Conservation (phyloP, 2,113 vertebrate species). For the Siphamia tubifer region DNA sequence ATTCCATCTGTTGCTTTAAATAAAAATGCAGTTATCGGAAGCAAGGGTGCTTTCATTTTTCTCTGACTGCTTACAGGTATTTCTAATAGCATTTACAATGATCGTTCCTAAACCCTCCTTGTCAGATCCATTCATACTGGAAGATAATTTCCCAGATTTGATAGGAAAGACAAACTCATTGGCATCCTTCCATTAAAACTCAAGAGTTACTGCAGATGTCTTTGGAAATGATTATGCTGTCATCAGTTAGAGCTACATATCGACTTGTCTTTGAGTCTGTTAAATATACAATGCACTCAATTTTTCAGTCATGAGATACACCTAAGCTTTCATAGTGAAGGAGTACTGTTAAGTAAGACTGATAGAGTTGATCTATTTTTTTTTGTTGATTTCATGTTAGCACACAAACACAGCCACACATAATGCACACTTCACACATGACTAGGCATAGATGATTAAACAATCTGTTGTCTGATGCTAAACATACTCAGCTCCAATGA, state of each 20-base stretch:
- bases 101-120: background rate
- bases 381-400: constrained; percentile 6
- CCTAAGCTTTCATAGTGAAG: background rate
- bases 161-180: constrained; percentile 1
- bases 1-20: background rate
- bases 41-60: background rate
- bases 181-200: background rate
- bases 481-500: background rate
- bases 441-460: constrained; percentile 21
- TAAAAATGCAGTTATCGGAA: background rate
- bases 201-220: background rate
- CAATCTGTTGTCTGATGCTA: constrained; percentile 2
- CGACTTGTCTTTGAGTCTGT: background rate
- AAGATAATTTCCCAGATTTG: background rate
- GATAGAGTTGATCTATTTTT: constrained; percentile 22
- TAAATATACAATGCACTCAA: background rate
- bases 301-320: background rate
- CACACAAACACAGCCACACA: background rate
- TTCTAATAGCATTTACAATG: no score
- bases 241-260: constrained; percentile 9
- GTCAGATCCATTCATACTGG: background rate
- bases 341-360: no score
- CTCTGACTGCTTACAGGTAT: no score
- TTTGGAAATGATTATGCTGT: background rate
- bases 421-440: constrained; percentile 8